Conservation (phyloP, 2,113 vertebrate species). For the Thinocorus orbignyianus region DNA sequence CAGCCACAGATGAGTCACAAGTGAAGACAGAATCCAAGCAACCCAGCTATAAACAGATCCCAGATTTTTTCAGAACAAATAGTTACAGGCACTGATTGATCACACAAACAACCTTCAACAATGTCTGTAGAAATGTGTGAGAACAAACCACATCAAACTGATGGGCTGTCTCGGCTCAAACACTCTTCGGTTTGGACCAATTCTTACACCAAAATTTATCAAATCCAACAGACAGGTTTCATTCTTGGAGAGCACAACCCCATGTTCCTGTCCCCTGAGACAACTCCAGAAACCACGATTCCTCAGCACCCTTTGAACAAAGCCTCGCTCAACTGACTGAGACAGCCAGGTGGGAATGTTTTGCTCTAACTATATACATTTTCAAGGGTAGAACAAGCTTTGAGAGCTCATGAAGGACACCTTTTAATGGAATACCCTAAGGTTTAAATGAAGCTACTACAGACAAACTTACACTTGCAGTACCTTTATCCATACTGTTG, state of each 20-base stretch:
- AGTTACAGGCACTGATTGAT: neutral
- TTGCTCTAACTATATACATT: neutral
- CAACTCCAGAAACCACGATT: neutral
- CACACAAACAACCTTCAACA: neutral
- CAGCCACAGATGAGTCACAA: neutral
- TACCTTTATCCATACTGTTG: neutral
- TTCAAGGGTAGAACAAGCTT: neutral
- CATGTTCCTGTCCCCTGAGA: neutral
- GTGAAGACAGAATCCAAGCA: neutral
- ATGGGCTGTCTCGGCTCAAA: neutral
- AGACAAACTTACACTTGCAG: neutral
- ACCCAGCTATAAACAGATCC: neutral
- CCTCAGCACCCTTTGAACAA: neutral
- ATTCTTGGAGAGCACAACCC: neutral
- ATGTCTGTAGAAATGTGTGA: rapidly evolving
- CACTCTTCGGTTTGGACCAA: neutral
- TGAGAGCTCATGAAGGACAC: neutral
- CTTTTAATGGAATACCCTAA: neutral
- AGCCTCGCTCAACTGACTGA: neutral
- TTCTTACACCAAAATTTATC: neutral
- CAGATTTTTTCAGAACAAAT: neutral
- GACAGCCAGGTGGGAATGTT: neutral
- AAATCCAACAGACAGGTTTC: neutral
- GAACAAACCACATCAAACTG: rapidly evolving
- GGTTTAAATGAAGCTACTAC: neutral